These are phyloP conservation scores for Selene dorsalis DNA, from an alignment of 2,797 vertebrate genomes.

Conservation along the genomic window DNA sequence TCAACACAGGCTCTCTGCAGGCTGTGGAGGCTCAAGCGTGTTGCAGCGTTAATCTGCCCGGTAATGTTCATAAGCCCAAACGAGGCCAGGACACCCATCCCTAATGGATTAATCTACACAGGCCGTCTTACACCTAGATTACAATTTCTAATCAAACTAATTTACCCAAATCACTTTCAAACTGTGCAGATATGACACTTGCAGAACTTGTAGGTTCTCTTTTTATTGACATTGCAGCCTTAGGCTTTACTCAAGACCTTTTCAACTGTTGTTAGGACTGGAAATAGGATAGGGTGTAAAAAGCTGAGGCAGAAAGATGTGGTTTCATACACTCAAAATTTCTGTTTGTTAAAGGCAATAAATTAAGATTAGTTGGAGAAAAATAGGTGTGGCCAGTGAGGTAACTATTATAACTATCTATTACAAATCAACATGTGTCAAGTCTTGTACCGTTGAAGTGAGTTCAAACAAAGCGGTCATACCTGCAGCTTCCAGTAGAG, in stretches of 20 bases:
- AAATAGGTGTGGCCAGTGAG: conserved; percentile 28
- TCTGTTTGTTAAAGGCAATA: conserved; percentile 31
- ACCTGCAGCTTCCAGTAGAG: conserved; percentile 98
- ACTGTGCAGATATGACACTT: conserved; percentile 42
- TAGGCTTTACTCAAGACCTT: conserved; percentile 6
- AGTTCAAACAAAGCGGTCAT: conserved; percentile 44
- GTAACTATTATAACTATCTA: conserved; percentile 30
- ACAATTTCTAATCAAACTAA: conserved; percentile 68
- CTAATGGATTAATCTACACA: conserved; percentile 75
- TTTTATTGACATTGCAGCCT: conserved; percentile 31
- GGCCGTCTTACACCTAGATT: conserved; percentile 67
- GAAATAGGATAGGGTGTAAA: background rate
- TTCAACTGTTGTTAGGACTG: conserved; percentile 10
- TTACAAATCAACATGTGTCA: conserved; percentile 40
- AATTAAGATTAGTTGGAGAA: conserved; percentile 2
- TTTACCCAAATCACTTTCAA: conserved; percentile 61
- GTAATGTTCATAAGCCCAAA: conserved; percentile 78
- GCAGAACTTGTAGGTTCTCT: conserved; percentile 33
- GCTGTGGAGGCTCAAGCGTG: conserved; percentile 73
- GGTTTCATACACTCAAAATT: conserved; percentile 9
- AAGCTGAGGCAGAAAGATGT: conserved; percentile 32
- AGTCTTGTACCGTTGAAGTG: conserved; percentile 19
- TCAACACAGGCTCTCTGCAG: conserved; percentile 69
- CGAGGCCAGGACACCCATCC: conserved; percentile 77
- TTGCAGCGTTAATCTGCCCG: conserved; percentile 80